Percentiles rank a stretch among this genome's conserved stretches.
Conservation (phyloP, 2,113 vertebrate species). For the Himantopus leucocephalus region DNA sequence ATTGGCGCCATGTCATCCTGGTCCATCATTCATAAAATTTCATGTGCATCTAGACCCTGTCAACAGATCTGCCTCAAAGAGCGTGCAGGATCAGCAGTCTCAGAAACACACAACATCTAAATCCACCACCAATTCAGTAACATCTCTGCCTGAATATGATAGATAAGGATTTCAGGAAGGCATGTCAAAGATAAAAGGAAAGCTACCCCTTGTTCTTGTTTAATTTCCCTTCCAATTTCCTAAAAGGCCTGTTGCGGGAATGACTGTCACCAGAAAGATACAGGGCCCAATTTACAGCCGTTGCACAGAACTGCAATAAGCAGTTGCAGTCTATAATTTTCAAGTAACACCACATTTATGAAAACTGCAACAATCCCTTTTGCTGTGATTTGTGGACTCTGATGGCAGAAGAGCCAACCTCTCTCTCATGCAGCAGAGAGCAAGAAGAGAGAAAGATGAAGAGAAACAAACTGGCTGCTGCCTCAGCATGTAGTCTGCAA, state of each 20-base stretch:
- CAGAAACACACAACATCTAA: slow-evolving; percentile 49
- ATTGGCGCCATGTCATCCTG: neutral
- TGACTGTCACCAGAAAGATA: slow-evolving; percentile 16
- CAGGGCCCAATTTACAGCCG: slow-evolving; percentile 12
- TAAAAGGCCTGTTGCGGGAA: slow-evolving; percentile 47
- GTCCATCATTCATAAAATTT: neutral
- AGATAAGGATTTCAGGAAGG: slow-evolving; percentile 59
- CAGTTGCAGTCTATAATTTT: slow-evolving; percentile 29
- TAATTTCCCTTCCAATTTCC: slow-evolving; percentile 45
- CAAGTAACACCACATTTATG: slow-evolving; percentile 17
- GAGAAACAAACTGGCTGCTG: slow-evolving; percentile 44
- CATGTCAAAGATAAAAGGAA: slow-evolving; percentile 60
- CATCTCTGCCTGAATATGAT: slow-evolving; percentile 53
- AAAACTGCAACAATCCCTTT: slow-evolving; percentile 39
- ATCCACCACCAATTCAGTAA: slow-evolving; percentile 15
- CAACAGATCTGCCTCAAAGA: neutral
- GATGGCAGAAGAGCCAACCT: slow-evolving; percentile 38
- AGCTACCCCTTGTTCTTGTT: slow-evolving; percentile 57
- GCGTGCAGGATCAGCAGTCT: neutral
- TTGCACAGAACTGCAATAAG: slow-evolving; percentile 8
- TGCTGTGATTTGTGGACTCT: neutral
- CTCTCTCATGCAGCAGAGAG: neutral
- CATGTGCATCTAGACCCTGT: neutral
- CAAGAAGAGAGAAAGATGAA: slow-evolving; percentile 9
- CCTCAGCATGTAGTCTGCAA: slow-evolving; percentile 47